phyloP scores from a whole-genome alignment of 2,888 invertebrate species.

The Doris montereyensis region DNA sequence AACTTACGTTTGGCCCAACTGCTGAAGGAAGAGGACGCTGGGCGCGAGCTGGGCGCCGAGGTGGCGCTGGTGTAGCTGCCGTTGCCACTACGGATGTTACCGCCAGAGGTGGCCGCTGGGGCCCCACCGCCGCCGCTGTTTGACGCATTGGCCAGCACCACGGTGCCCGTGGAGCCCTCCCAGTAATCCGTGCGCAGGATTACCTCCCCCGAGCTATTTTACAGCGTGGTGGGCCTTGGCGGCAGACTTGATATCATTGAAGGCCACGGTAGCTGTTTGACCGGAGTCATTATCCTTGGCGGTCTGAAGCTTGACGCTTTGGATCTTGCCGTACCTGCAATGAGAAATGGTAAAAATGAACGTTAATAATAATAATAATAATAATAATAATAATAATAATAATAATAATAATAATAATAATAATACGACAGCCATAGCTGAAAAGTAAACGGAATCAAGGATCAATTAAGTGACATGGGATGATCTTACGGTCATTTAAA shows the following conservation, averaged over 20 bases:
- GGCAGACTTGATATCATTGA: constrained; percentile 97
- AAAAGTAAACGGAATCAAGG: too few relatives aligned
- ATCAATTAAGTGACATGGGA: too few relatives aligned
- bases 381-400: too few relatives aligned
- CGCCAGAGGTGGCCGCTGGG: neutral
- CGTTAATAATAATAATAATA: neutral
- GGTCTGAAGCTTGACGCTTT: constrained; percentile 93
- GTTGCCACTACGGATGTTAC: neutral
- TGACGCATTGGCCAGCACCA: constrained; percentile 40
- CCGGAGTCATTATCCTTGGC: constrained; percentile 59
- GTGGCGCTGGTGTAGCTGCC: constrained; percentile 27
- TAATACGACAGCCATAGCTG: too few relatives aligned
- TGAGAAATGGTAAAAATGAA: too few relatives aligned
- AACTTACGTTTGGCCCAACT: constrained; percentile 54
- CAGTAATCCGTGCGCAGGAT: constrained; percentile 85
- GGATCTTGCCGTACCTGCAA: constrained; percentile 96
- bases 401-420: too few relatives aligned
- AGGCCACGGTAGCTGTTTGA: constrained; percentile 74
- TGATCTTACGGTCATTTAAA: too few relatives aligned
- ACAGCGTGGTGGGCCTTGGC: constrained; percentile 92
- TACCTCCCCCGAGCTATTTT: constrained; percentile 87
- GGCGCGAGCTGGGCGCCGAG: constrained; percentile 40
- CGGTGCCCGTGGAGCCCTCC: constrained; percentile 77
- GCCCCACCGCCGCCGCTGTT: constrained; percentile 11
- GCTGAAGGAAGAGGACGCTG: constrained; percentile 41